These are phyloP conservation scores for Apoderus coryli DNA, from an alignment of 2,888 invertebrate genomes.

Conservation along the genomic window DNA sequence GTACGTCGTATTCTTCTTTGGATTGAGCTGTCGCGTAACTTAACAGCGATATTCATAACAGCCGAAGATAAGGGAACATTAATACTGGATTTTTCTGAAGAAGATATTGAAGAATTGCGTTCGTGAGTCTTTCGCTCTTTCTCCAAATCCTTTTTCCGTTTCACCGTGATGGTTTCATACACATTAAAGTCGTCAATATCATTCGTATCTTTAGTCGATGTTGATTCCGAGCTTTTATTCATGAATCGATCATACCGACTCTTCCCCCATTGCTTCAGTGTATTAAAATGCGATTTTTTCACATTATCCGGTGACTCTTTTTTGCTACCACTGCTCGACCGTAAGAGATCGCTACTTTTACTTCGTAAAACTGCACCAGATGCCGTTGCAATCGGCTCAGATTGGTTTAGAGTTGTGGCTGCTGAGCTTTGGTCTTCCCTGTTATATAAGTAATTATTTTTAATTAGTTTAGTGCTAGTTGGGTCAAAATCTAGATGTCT, in stretches of 20 bases:
- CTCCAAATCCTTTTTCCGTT: conserved; percentile 38
- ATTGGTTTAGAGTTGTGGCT: too few species aligned
- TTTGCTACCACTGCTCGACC: conserved; percentile 26
- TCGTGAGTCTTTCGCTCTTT: conserved; percentile 58
- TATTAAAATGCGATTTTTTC: conserved; percentile 60
- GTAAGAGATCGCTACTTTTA: conserved; percentile 61
- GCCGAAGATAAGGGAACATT: conserved; percentile 38
- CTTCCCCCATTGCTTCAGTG: conserved; percentile 73
- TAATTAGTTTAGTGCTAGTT: too few species aligned
- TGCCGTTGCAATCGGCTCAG: too few species aligned
- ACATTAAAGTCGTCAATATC: conserved; percentile 43
- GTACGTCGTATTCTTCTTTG: conserved; percentile 55
- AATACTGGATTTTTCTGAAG: conserved; percentile 53
- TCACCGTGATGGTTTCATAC: conserved; percentile 52
- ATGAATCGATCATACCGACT: conserved; percentile 63
- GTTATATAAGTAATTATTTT: too few species aligned
- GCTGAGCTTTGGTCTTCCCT: too few species aligned
- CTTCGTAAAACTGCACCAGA: conserved; percentile 41
- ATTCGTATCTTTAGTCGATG: conserved; percentile 29
- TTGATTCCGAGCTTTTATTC: conserved; percentile 45
- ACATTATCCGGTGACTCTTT: conserved; percentile 43
- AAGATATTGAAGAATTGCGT: conserved; percentile 58
- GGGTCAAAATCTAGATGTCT: too few species aligned
- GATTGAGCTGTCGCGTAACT: conserved; percentile 59
- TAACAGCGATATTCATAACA: conserved; percentile 49